phyloP scores from a whole-genome alignment of 2,797 vertebrate species.

The Chaunax sp. region DNA sequence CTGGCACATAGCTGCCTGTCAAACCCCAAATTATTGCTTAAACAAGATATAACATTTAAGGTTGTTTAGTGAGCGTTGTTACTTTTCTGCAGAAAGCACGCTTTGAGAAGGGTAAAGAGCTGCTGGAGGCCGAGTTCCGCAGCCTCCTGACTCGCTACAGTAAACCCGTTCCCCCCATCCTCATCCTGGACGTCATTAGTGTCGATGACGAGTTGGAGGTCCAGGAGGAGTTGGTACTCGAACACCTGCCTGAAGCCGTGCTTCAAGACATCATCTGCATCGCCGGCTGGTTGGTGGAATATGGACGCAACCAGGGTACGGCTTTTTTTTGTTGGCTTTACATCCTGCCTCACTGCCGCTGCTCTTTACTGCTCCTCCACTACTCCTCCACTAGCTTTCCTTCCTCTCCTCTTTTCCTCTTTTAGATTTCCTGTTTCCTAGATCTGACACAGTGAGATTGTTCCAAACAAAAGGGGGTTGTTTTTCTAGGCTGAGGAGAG shows the following conservation, averaged over 20 bases:
- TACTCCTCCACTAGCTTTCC: neutral
- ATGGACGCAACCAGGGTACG: constrained; percentile 94
- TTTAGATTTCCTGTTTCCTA: neutral
- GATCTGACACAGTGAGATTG: neutral
- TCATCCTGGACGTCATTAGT: constrained; percentile 93
- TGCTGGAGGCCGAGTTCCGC: constrained; percentile 94
- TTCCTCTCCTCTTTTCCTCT: neutral
- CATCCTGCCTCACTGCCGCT: neutral
- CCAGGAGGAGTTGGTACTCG: constrained; percentile 90
- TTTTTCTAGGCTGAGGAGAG: too few species aligned
- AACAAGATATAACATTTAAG: too few species aligned
- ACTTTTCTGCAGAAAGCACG: constrained; percentile 88
- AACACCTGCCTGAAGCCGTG: constrained; percentile 92
- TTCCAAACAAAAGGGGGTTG: neutral
- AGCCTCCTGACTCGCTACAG: constrained; percentile 93
- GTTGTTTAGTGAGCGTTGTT: neutral
- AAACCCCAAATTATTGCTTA: too few species aligned
- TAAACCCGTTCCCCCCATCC: constrained; percentile 92
- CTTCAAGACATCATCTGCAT: constrained; percentile 94
- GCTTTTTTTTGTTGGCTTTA: neutral
- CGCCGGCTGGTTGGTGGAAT: constrained; percentile 96
- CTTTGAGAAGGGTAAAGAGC: constrained; percentile 96
- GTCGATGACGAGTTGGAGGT: constrained; percentile 93
- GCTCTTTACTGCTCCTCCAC: neutral
- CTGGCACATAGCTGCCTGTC: too few species aligned